Percentiles rank a stretch among this genome's conserved stretches.
These are phyloP conservation scores for Aricia artaxerxes DNA, from an alignment of 2,888 invertebrate species.

Conservation along the genomic window DNA sequence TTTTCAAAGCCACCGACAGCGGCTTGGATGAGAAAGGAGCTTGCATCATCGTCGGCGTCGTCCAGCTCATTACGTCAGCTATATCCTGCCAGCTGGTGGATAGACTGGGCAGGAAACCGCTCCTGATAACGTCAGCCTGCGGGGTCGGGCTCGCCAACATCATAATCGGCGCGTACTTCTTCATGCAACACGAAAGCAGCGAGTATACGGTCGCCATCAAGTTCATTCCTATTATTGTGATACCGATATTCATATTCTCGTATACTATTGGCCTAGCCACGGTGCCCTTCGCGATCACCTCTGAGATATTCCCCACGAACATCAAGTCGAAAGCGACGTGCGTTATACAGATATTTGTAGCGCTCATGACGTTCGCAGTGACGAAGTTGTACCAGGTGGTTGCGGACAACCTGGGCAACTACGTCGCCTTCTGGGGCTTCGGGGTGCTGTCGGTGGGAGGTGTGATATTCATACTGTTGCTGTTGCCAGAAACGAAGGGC, in stretches of 20 bases:
- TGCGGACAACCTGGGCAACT: constrained; percentile 72
- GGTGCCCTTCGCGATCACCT: constrained; percentile 82
- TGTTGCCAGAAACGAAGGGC: constrained; percentile 82
- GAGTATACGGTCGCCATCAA: constrained; percentile 69
- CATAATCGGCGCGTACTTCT: constrained; percentile 79
- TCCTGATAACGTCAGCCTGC: constrained; percentile 81
- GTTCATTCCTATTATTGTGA: constrained; percentile 80
- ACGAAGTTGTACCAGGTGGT: constrained; percentile 80
- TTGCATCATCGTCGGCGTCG: constrained; percentile 76
- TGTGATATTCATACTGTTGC: constrained; percentile 72
- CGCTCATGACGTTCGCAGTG: constrained; percentile 80
- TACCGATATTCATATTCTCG: constrained; percentile 82
- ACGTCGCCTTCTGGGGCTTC: constrained; percentile 80
- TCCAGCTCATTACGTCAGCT: constrained; percentile 78
- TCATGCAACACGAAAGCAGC: constrained; percentile 69
- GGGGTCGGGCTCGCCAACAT: constrained; percentile 77
- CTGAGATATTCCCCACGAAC: constrained; percentile 83
- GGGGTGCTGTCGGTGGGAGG: constrained; percentile 72
- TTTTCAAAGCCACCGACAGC: constrained; percentile 78
- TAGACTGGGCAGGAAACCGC: constrained; percentile 80
- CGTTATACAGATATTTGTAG: constrained; percentile 81
- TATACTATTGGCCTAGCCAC: constrained; percentile 83
- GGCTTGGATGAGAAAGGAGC: constrained; percentile 72
- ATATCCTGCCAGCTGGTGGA: constrained; percentile 81
- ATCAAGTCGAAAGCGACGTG: constrained; percentile 84